Base-by-base conservation (phyloP, 1,140 invertebrate genomes). In the Tribolium madens region DNA sequence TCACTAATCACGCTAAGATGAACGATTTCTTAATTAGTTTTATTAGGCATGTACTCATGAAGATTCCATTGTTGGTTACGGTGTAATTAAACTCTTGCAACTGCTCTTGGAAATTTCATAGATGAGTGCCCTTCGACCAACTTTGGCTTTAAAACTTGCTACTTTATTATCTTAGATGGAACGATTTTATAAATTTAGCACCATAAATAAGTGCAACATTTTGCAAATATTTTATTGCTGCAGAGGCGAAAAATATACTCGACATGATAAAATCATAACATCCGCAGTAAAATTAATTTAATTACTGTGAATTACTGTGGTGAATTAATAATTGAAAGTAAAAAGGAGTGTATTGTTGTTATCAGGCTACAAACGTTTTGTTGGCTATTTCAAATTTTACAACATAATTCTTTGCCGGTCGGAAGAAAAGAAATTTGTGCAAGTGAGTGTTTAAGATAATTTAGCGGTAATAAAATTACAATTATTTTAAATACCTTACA, bases 1-100 rank as follows among this genome's bases (percentile, higher is more conserved):
- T 64, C 26, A 33, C 57, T n/a, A 60, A 60, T 64, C 26, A 33
- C 57, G 17, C 5, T 4, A 13, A 57, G 15, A 57, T 5, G 6
- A 17, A 57, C 52, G 52, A 57, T 18, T 18, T 18, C 17, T 21
- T 64, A 64, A 64, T 64, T 64, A 13, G 57, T 64, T 64, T 33
- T 64, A 64, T 64, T 64, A 33, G 36, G 21, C 57, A 33, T 64
- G 57, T 33, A 64, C n/a, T n/a, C n/a, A n/a, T n/a, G n/a, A n/a
- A n/a, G 57, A 31, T 64, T 57, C 12, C 57, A 64, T 33, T 64
- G 57, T 64, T 57, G 57, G 57, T 42, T 42, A 42, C 36, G 36
- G 36, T 14, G 21, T 64, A 64, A 64, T 64, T 64, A 64, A 64
- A 33, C n/a, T 64, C 26, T 26, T n/a, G n/a, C 7, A 57, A 26